Percentiles rank a stretch among this genome's conserved stretches.
phyloP scores from a whole-genome alignment of 2,113 vertebrate genomes.

The Microtus pennsylvanicus region DNA sequence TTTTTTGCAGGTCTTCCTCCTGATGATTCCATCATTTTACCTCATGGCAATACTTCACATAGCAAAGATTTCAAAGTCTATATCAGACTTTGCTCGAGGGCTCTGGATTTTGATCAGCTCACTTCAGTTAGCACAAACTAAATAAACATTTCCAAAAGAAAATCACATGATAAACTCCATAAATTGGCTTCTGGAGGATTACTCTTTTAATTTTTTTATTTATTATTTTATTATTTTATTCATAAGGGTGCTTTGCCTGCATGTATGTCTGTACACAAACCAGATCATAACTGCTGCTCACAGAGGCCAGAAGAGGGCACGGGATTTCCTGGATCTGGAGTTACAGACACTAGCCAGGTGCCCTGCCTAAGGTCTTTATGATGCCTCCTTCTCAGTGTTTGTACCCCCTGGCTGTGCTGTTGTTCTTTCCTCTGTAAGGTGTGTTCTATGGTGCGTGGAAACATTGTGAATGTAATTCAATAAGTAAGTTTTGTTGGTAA shows the following conservation, averaged over 20 bases:
- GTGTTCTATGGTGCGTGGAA: neutral
- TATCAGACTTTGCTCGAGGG: neutral
- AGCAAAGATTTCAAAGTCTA: neutral
- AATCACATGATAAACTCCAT: neutral
- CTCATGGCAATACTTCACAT: too few relatives aligned
- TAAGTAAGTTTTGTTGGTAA: slow-evolving; percentile 15
- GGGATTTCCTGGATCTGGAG: neutral
- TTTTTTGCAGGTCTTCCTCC: neutral
- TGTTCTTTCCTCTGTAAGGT: neutral
- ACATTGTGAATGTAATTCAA: slow-evolving; percentile 42
- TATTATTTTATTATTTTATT: neutral
- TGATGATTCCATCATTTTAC: neutral
- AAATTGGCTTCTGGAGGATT: neutral
- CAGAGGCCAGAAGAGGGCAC: neutral
- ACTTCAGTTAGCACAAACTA: neutral
- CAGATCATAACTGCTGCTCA: neutral
- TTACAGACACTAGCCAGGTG: too few relatives aligned
- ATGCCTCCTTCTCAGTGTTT: neutral
- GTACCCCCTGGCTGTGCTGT: neutral
- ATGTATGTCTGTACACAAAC: neutral
- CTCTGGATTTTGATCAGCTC: neutral
- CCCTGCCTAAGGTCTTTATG: neutral
- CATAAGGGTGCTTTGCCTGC: neutral
- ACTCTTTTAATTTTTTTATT: neutral
- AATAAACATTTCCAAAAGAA: neutral